Evolutionary conservation across 92 coral and sea anemone species (phyloP).

Genomic region (Phymanthus crucifer): DNA sequence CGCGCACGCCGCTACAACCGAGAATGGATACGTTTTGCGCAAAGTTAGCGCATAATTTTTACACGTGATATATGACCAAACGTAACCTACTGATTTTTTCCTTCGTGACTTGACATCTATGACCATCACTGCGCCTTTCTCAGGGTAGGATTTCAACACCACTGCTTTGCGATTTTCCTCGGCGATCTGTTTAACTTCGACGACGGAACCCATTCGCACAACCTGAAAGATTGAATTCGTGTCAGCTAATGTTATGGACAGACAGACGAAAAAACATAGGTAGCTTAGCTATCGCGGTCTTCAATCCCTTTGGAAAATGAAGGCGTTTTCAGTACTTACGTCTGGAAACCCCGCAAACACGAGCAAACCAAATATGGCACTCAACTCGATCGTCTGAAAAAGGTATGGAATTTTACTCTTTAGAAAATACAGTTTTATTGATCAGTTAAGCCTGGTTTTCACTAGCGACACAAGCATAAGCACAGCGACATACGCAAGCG

Average conservation of each 20-base stretch:
- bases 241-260: not conserved
- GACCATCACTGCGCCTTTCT: constrained; percentile 82
- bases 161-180: constrained; percentile 84
- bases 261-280: not conserved
- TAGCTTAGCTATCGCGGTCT: not conserved
- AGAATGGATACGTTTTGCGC: too few relatives aligned
- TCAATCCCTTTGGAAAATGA: not conserved
- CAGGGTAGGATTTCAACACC: constrained; percentile 75
- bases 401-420: not conserved
- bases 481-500: too few relatives aligned
- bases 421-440: not conserved
- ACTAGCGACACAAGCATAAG: too few relatives aligned
- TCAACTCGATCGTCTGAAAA: constrained; percentile 69
- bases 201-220: constrained; percentile 87
- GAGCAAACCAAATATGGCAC: constrained; percentile 86
- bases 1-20: too few relatives aligned
- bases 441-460: too few relatives aligned
- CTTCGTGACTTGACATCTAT: constrained; percentile 85
- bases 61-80: not conserved
- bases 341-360: constrained; percentile 98
- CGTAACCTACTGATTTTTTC: constrained; percentile 72
- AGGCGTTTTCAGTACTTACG: constrained; percentile 59
- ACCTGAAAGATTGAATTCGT: constrained; percentile 59
- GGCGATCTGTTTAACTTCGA: constrained; percentile 78
- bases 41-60: not conserved